phyloP scores from a whole-genome alignment of 2,888 invertebrate genomes.

The Drosophila pegasa region DNA sequence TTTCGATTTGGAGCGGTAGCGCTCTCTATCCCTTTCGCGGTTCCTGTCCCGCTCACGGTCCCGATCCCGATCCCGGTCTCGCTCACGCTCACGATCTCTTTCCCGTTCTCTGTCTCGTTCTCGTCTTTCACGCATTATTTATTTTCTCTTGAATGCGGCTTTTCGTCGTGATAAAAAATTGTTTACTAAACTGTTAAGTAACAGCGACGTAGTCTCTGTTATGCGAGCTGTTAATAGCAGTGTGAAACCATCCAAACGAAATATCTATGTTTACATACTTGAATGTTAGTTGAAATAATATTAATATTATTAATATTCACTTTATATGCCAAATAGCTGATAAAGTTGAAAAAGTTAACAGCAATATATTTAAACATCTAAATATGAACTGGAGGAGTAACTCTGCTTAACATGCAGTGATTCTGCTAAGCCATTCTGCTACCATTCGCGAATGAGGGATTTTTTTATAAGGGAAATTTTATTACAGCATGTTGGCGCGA shows the following conservation, averaged over 20 bases:
- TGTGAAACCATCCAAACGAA: neutral
- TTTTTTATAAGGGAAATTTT: neutral
- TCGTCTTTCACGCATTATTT: slow-evolving; percentile 62
- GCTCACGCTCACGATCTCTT: slow-evolving; percentile 52
- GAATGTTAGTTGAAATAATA: too few relatives aligned
- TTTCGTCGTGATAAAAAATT: neutral
- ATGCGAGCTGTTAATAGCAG: neutral
- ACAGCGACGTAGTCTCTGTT: neutral
- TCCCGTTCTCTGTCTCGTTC: slow-evolving; percentile 61
- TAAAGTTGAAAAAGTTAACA: neutral
- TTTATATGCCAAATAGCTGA: neutral
- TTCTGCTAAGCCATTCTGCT: neutral
- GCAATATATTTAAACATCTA: neutral
- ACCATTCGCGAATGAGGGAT: neutral
- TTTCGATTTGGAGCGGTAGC: slow-evolving; percentile 73
- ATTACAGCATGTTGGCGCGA: neutral
- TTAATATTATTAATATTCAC: too few relatives aligned
- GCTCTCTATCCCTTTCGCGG: slow-evolving; percentile 65
- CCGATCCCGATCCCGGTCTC: slow-evolving; percentile 55
- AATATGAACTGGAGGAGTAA: neutral
- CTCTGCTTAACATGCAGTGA: neutral
- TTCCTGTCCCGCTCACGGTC: slow-evolving; percentile 58
- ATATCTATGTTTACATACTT: neutral
- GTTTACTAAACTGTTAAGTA: slow-evolving; percentile 2
- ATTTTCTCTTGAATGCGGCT: slow-evolving; percentile 2